Base-by-base conservation (phyloP, 1,140 invertebrate genomes). In the Pseudomyrmex concolor region DNA sequence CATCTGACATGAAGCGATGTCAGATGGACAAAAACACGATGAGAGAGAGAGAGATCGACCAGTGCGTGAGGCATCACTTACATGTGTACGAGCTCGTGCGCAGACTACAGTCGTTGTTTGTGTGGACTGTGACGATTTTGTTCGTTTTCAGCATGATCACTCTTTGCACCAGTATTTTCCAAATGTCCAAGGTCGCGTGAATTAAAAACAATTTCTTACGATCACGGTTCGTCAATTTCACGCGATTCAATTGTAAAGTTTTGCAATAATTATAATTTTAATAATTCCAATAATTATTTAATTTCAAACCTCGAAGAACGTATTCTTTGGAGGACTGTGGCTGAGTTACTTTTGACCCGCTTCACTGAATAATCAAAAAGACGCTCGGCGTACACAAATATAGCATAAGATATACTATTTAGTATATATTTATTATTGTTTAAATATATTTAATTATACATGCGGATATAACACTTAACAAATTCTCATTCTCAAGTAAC, bases 101-200 rank as follows among this genome's bases (percentile, higher is more conserved):
- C 25, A 73, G 55, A 12, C 82, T 83, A 73, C 57, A 84, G 10
- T 82, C 78, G 43, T 60, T 84, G 15, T 84, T 84, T 59, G 67
- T 84, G 25, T 84, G 83, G 83, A 84, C 74, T 12, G 66, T 84
- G n/a, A 66, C 34, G 19, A 7, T 86, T 48, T 83, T 85, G 45
- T 87, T 83, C 55, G 22, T 71, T 34, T 72, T 80, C 62, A 86
- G 84, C 59, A 59, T 66, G 34, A 25, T 87, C 50, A 86, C 77
- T 12, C 7, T 87, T 15, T 86, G 84, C 68, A 84, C 83, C 48
- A 84, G 63, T 66, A 76, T 87, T 71, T 82, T 78, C 10, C 55
- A 83, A 57, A 71, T 84, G 62, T 85, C 78, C 8, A 87, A 86
- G 70, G 66, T 87, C 12, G 25, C 62, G 66, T 71, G 59, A 78